phyloP scores from a whole-genome alignment of 2,888 invertebrate species.

The Cepaea hortensis region DNA sequence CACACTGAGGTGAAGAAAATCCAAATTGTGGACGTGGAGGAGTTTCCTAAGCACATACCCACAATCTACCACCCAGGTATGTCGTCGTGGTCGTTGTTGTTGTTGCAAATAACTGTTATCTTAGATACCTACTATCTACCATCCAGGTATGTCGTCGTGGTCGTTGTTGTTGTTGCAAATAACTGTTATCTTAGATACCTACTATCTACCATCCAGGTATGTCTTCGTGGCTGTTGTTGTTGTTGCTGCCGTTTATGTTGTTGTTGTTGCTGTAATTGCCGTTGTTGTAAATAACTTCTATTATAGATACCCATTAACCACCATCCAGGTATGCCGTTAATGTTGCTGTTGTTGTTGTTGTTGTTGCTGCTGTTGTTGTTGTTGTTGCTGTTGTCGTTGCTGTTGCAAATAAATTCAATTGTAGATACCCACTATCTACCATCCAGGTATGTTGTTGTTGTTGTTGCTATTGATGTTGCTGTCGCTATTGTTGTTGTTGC shows the following conservation, averaged over 20 bases:
- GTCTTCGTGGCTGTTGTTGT: neutral
- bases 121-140: slow-evolving; percentile 15
- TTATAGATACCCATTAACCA: no score
- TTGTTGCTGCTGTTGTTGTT: neutral
- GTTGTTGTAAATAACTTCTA: neutral
- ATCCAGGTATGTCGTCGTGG: slow-evolving; percentile 30
- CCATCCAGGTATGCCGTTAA: neutral
- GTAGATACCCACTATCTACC: neutral
- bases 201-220: neutral
- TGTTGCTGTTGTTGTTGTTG: neutral
- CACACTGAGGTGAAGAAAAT: neutral
- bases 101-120: neutral
- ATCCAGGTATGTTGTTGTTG: no score
- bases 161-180: neutral
- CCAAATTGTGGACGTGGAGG: slow-evolving; percentile 23
- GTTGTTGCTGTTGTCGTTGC: neutral
- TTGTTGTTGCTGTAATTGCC: neutral
- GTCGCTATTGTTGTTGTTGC: no score
- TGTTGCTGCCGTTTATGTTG: neutral
- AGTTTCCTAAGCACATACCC: slow-evolving; percentile 30
- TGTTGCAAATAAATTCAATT: neutral
- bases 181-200: no score
- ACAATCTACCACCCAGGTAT: slow-evolving; percentile 43
- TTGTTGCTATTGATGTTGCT: no score
- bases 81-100: neutral